Conservation (phyloP, 2,797 vertebrate genomes). For the Okamejei kenojei region DNA sequence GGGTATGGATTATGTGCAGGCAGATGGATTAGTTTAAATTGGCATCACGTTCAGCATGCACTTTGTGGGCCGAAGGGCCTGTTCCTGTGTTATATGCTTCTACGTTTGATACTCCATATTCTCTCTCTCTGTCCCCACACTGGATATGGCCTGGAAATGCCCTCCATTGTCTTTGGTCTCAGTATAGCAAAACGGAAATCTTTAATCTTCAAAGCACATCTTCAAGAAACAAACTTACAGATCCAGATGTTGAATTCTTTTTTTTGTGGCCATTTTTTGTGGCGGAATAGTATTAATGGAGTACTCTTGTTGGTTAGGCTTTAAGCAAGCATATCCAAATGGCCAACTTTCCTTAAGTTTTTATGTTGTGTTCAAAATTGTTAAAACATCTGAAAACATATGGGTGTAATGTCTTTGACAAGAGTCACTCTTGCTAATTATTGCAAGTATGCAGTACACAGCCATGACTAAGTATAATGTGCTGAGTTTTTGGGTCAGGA, state of each 20-base stretch:
- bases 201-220: not conserved
- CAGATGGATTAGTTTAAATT: too few species aligned
- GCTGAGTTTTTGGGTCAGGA: slow-evolving; percentile 26
- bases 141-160: not conserved
- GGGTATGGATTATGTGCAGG: too few species aligned
- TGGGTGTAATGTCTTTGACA: not conserved
- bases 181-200: not conserved
- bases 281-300: not conserved
- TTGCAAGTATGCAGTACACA: not conserved
- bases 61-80: too few species aligned
- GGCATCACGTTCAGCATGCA: too few species aligned
- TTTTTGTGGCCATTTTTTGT: not conserved
- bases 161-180: not conserved
- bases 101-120: too few species aligned
- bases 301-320: not conserved
- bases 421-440: not conserved
- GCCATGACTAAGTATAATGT: slow-evolving; percentile 31
- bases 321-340: slow-evolving; percentile 10
- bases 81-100: too few species aligned
- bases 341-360: not conserved
- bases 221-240: not conserved
- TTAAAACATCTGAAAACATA: slow-evolving; percentile 13
- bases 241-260: not conserved
- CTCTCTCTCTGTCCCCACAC: not conserved
- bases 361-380: not conserved